These are phyloP conservation scores for Erebia epiphron DNA, from an alignment of 2,888 invertebrate genomes.

Conservation along the genomic window DNA sequence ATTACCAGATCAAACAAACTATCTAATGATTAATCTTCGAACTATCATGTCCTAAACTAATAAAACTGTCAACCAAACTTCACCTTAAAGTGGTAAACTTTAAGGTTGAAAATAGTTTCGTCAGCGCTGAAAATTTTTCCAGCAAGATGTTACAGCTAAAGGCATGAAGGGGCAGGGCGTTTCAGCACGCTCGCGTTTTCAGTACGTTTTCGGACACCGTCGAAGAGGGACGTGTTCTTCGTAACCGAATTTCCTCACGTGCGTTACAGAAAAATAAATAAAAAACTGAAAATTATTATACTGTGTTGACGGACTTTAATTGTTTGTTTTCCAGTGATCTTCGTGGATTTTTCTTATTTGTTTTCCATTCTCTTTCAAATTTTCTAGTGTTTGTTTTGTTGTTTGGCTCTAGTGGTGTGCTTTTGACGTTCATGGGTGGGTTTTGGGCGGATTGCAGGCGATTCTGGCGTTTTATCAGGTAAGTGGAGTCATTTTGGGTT, in stretches of 20 bases:
- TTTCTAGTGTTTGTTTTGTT: slow-evolving; percentile 8
- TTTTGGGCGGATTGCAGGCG: slow-evolving; percentile 18
- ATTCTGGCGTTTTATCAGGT: slow-evolving; percentile 18
- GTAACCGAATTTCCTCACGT: slow-evolving; percentile 9
- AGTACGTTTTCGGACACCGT: slow-evolving; percentile 32
- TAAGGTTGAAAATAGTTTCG: slow-evolving; percentile 27
- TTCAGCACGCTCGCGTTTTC: slow-evolving; percentile 21
- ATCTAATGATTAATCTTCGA: slow-evolving; percentile 36
- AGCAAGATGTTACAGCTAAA: slow-evolving; percentile 32
- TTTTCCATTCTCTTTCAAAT: not conserved
- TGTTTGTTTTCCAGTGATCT: slow-evolving; percentile 3
- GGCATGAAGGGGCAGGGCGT: slow-evolving; percentile 34
- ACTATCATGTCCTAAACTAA: slow-evolving; percentile 16
- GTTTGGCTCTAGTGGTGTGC: not conserved
- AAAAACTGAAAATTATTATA: slow-evolving; percentile 2
- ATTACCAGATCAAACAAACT: slow-evolving; percentile 36
- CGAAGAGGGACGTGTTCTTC: slow-evolving; percentile 18
- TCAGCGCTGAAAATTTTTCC: slow-evolving; percentile 35
- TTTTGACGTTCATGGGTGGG: slow-evolving; percentile 9
- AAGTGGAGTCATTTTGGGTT: slow-evolving; percentile 20
- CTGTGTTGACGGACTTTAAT: not conserved
- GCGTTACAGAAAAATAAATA: slow-evolving; percentile 14
- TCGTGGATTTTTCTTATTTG: not conserved
- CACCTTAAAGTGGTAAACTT: not conserved
- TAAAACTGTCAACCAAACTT: slow-evolving; percentile 10